Evolutionary conservation across 2,113 vertebrate genomes (phyloP).

Genomic region (Osmerus eperlanus): DNA sequence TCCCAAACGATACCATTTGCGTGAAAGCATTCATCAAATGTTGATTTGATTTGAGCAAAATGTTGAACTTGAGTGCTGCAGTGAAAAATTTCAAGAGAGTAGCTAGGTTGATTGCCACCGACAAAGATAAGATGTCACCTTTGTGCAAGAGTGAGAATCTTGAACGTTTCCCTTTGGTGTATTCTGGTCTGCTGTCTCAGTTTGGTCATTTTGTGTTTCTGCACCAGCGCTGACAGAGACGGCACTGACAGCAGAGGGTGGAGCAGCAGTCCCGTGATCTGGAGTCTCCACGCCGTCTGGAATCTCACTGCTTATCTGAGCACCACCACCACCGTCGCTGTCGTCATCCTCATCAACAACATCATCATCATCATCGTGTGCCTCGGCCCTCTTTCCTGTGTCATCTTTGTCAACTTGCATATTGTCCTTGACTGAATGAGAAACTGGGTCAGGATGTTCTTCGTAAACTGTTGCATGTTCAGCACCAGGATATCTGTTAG

Average conservation of each 20-base stretch:
- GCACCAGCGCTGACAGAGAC: slow-evolving; percentile 34
- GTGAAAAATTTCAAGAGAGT: slow-evolving; percentile 21
- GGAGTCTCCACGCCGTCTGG: no score
- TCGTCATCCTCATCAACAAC: no score
- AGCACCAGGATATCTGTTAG: no score
- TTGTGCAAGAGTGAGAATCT: slow-evolving; percentile 40
- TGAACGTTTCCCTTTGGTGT: slow-evolving; percentile 38
- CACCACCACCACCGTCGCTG: no score
- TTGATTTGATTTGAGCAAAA: slow-evolving; percentile 18
- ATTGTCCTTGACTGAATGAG: no score
- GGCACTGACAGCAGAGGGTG: slow-evolving; percentile 7
- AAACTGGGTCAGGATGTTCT: no score
- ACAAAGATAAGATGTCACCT: slow-evolving; percentile 51
- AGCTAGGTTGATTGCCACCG: slow-evolving; percentile 23
- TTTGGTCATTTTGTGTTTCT: slow-evolving; percentile 16
- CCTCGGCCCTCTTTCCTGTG: no score
- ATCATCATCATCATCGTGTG: no score
- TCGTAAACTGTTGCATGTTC: no score
- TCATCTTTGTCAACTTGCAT: no score
- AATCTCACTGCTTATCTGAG: no score
- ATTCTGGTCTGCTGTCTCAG: slow-evolving; percentile 27
- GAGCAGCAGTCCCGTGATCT: slow-evolving; percentile 2
- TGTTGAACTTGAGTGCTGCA: neutral
- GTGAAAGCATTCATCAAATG: slow-evolving; percentile 4
- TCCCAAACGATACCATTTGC: slow-evolving; percentile 23